Conservation (phyloP, 2,113 vertebrate species). For the Esox niger region DNA sequence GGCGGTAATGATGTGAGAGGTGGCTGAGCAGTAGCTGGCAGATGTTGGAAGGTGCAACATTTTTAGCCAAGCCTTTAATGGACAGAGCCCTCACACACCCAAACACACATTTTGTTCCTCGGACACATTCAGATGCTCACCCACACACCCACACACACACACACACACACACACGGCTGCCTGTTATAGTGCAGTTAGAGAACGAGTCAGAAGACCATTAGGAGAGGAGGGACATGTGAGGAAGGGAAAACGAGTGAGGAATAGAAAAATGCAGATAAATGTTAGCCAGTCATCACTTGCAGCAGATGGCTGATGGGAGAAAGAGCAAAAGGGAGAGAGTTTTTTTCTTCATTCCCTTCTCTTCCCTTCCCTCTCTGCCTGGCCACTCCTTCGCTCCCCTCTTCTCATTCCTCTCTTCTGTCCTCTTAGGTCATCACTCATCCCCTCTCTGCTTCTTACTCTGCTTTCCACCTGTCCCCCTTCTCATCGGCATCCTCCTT, state of each 20-base stretch:
- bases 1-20: conserved; percentile 2
- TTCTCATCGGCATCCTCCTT: conserved; percentile 7
- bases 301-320: neutral
- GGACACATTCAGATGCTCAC: neutral
- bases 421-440: neutral
- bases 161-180: conserved; percentile 15
- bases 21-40: neutral
- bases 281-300: neutral
- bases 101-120: neutral
- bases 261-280: neutral
- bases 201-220: conserved; percentile 1
- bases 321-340: neutral
- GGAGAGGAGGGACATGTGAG: neutral
- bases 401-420: neutral
- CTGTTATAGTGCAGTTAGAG: neutral
- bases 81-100: neutral
- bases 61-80: neutral
- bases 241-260: neutral
- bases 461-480: neutral
- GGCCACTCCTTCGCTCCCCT: neutral
- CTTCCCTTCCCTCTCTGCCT: too few species aligned
- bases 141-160: conserved; percentile 9
- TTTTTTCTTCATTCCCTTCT: too few species aligned
- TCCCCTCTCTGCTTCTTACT: neutral
- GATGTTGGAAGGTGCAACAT: neutral